Conservation (phyloP, 30 jellyfish, hydroid and myxozoan genomes). For the Hydractinia symbiolongicarpus region DNA sequence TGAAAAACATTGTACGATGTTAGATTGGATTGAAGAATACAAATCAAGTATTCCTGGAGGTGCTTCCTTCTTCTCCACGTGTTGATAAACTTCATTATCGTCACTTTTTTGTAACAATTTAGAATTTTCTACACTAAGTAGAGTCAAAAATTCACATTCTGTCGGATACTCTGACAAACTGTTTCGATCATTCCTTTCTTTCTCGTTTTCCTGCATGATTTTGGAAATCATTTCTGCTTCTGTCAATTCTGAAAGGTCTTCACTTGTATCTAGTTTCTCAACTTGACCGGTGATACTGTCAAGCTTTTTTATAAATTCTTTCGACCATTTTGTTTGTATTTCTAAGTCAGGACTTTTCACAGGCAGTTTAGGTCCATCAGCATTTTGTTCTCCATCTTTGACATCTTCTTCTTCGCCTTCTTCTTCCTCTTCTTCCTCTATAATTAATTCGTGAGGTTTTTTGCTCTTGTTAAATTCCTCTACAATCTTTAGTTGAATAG, state of each 20-base stretch:
- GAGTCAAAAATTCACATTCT: background rate
- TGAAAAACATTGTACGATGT: background rate
- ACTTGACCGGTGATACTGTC: background rate
- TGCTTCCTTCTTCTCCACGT: background rate
- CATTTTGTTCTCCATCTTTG: background rate
- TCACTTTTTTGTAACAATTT: background rate
- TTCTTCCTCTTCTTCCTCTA: conserved; percentile 25
- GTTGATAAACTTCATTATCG: background rate
- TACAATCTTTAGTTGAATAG: background rate
- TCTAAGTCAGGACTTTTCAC: background rate
- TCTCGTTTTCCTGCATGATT: background rate
- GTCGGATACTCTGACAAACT: conserved; percentile 7
- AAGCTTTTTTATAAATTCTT: conserved; percentile 5
- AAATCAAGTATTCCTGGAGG: conserved; percentile 19
- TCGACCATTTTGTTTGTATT: conserved; percentile 19
- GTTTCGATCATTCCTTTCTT: background rate
- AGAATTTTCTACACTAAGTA: background rate
- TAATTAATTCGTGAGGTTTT: background rate
- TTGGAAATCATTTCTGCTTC: background rate
- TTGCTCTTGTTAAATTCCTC: conserved; percentile 13
- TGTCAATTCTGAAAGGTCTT: conserved; percentile 7
- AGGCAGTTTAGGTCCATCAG: background rate
- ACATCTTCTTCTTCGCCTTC: conserved; percentile 6
- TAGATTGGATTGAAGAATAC: conserved; percentile 15
- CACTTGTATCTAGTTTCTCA: background rate